Conservation (phyloP, 2,888 invertebrate species). For the Mimachlamys varia region DNA sequence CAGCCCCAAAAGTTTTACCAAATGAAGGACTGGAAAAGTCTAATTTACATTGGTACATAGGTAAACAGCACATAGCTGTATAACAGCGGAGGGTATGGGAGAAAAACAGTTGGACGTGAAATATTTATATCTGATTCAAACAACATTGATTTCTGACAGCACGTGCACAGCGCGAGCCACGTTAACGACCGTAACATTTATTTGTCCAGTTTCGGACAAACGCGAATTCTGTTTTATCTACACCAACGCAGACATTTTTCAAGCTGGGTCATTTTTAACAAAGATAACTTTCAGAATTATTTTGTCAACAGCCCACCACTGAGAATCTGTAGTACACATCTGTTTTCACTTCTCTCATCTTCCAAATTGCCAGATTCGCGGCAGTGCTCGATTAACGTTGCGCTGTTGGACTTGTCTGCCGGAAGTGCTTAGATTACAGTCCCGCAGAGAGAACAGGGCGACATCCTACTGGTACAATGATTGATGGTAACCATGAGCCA, state of each 20-base stretch:
- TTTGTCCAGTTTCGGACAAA: constrained; percentile 32
- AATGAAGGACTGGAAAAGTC: no score
- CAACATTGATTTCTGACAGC: neutral
- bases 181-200: constrained; percentile 24
- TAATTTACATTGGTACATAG: no score
- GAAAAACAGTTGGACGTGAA: neutral
- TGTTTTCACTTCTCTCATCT: constrained; percentile 28
- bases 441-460: constrained; percentile 34
- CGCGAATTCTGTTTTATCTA: neutral
- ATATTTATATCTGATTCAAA: neutral
- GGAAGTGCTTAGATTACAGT: constrained; percentile 36
- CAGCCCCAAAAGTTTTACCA: no score
- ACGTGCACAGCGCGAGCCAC: neutral
- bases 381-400: constrained; percentile 22
- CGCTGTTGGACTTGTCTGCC: constrained; percentile 34
- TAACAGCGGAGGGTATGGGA: neutral
- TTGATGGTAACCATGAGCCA: constrained; percentile 36
- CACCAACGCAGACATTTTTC: neutral
- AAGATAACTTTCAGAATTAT: constrained; percentile 34
- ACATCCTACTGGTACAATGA: constrained; percentile 33
- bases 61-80: neutral
- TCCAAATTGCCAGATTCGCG: neutral
- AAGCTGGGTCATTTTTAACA: constrained; percentile 33
- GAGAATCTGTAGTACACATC: constrained; percentile 21
- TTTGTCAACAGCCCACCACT: constrained; percentile 14